Percentiles rank a stretch among this genome's conserved stretches.
phyloP scores from a whole-genome alignment of 2,113 vertebrate genomes.

The Laticauda colubrina region DNA sequence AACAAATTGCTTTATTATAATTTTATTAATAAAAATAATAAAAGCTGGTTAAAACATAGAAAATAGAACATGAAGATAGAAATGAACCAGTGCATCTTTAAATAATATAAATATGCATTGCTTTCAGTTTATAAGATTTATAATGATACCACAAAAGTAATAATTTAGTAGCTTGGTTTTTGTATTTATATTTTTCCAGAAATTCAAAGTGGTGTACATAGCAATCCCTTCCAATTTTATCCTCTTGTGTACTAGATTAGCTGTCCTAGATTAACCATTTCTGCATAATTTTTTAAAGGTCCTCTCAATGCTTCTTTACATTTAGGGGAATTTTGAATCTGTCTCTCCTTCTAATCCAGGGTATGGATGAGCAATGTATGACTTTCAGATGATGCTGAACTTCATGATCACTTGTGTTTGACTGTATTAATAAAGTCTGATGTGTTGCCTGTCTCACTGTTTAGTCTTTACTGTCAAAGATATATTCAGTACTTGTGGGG shows the following conservation, averaged over 20 bases:
- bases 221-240: not conserved
- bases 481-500: not conserved
- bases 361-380: not conserved
- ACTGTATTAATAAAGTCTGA: not conserved
- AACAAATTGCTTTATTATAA: constrained; percentile 6
- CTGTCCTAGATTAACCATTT: not conserved
- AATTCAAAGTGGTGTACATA: not conserved
- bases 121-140: not conserved
- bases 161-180: not conserved
- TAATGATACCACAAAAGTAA: not conserved
- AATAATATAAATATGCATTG: not conserved
- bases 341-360: not conserved
- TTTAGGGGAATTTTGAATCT: not conserved
- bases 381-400: not conserved
- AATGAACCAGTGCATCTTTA: not conserved
- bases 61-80: not conserved
- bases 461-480: not conserved
- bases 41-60: not conserved
- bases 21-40: not conserved
- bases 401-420: not conserved
- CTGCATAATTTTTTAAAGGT: not conserved
- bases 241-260: not conserved
- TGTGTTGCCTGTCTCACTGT: not conserved
- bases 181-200: not conserved
- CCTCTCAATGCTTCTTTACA: not conserved